phyloP scores from a whole-genome alignment of 1,140 invertebrate species.

The Monomorium pharaonis region DNA sequence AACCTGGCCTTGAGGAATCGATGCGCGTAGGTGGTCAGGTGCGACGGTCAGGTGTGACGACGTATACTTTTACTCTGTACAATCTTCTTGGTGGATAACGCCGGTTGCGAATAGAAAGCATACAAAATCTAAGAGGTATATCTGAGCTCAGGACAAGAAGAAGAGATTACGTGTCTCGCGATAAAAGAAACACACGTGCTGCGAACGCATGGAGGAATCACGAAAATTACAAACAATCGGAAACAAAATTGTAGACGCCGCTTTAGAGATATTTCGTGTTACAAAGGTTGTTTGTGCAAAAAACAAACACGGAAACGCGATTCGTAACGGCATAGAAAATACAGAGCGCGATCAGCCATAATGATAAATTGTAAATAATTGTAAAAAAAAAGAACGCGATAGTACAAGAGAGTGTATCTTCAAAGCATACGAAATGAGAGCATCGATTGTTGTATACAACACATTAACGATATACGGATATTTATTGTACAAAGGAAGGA shows the following conservation, averaged over 20 bases:
- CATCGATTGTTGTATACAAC: neutral
- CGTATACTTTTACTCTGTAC: neutral
- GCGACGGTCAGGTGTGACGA: neutral
- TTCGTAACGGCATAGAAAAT: neutral
- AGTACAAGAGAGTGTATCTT: neutral
- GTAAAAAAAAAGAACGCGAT: neutral
- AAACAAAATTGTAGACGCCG: neutral
- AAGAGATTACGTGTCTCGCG: neutral
- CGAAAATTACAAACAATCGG: neutral
- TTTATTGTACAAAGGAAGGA: neutral
- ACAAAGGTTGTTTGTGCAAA: neutral
- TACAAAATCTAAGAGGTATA: neutral
- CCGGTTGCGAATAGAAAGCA: constrained; percentile 10
- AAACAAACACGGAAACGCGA: no score
- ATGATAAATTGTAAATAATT: neutral
- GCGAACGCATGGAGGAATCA: neutral
- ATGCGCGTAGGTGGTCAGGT: neutral
- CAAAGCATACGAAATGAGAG: neutral
- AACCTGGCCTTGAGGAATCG: constrained; percentile 28
- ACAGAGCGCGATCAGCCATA: neutral
- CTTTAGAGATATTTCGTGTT: neutral
- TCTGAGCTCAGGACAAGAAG: neutral
- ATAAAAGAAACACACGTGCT: neutral
- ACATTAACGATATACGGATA: neutral
- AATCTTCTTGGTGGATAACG: constrained; percentile 34